phyloP scores from a whole-genome alignment of 2,797 vertebrate species.

The Chanos chanos region DNA sequence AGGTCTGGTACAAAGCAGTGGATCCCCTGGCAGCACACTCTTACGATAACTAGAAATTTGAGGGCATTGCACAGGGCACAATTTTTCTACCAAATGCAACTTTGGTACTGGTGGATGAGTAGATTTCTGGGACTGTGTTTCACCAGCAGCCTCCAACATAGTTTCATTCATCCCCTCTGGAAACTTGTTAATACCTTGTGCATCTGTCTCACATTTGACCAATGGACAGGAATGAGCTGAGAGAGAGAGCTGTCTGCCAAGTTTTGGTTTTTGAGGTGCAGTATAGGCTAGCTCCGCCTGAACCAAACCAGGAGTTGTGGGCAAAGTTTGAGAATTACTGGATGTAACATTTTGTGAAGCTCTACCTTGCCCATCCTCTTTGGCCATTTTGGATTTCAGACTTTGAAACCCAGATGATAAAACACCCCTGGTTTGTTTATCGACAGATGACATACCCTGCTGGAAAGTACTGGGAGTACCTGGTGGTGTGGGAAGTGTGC shows the following conservation, averaged over 20 bases:
- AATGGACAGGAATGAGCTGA: constrained; percentile 40
- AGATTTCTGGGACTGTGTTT: no score
- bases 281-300: constrained; percentile 28
- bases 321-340: neutral
- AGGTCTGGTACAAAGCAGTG: constrained; percentile 52
- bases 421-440: constrained; percentile 17
- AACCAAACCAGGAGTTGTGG: constrained; percentile 3
- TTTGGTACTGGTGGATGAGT: no score
- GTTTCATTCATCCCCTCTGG: no score
- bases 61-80: constrained; percentile 22
- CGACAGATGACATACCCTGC: neutral
- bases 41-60: constrained; percentile 56
- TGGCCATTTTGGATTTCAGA: constrained; percentile 39
- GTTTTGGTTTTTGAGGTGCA: constrained; percentile 46
- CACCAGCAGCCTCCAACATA: no score
- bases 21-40: constrained; percentile 40
- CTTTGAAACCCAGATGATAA: constrained; percentile 35
- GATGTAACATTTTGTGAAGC: neutral
- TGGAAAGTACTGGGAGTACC: neutral
- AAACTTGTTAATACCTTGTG: no score
- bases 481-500: constrained; percentile 49
- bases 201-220: no score
- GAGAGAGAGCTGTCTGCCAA: constrained; percentile 60
- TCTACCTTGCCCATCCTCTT: constrained; percentile 9
- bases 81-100: no score